phyloP scores from a whole-genome alignment of 2,888 invertebrate species.

The Thecophora atra region DNA sequence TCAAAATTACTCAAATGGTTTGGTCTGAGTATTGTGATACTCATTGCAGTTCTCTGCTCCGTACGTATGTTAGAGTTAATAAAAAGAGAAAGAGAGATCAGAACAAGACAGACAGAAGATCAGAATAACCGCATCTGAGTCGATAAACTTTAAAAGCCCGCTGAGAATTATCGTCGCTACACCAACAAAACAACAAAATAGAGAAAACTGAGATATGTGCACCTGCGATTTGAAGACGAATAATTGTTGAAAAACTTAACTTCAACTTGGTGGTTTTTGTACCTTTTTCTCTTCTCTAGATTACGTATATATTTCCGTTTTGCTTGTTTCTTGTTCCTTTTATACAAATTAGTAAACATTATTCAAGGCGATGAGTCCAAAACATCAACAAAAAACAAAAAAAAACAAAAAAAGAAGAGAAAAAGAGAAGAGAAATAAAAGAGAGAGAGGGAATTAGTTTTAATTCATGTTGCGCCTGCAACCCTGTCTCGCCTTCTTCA shows the following conservation, averaged over 20 bases:
- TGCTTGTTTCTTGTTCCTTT: neutral
- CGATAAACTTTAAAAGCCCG: conserved; percentile 20
- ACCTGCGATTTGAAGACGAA: conserved; percentile 32
- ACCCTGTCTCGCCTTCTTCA: neutral
- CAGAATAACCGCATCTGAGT: neutral
- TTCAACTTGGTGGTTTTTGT: neutral
- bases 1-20: too few relatives aligned
- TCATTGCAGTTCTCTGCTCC: too few relatives aligned
- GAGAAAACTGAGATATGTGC: conserved; percentile 4
- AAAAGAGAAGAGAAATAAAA: neutral
- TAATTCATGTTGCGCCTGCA: neutral
- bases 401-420: conserved; percentile 1
- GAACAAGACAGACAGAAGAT: neutral
- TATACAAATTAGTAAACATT: conserved; percentile 34
- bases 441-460: neutral
- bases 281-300: neutral
- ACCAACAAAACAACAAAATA: conserved; percentile 15
- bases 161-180: conserved; percentile 31
- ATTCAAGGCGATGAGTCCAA: conserved; percentile 7
- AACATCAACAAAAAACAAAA: too few relatives aligned
- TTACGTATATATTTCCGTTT: neutral
- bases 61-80: too few relatives aligned
- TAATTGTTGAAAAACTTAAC: conserved; percentile 7
- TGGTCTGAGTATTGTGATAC: too few relatives aligned
- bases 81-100: neutral